Conservation (phyloP, 2,797 vertebrate genomes). For the Hapalemur alaotrensis region DNA sequence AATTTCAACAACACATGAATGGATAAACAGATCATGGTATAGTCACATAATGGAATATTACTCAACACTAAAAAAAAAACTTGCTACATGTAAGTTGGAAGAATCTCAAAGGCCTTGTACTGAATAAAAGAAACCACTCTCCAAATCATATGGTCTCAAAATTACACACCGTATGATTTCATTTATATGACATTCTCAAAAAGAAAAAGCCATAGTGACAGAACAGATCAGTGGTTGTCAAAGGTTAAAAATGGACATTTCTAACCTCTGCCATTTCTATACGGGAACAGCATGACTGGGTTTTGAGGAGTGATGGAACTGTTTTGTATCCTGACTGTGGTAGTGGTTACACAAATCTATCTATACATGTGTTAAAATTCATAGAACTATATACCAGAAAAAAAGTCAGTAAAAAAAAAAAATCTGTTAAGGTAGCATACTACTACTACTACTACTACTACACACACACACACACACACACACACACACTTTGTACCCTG, state of each 20-base stretch:
- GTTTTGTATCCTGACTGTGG: not conserved
- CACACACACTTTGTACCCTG: too few species aligned
- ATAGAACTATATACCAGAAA: not conserved
- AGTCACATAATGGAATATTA: not conserved
- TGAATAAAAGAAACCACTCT: not conserved
- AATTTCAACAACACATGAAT: slow-evolving; percentile 6
- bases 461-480: too few species aligned
- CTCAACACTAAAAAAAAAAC: not conserved
- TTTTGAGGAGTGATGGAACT: not conserved
- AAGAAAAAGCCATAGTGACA: not conserved
- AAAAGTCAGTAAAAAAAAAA: not conserved
- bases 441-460: too few species aligned
- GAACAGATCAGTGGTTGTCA: not conserved
- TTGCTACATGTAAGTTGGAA: not conserved
- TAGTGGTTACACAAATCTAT: not conserved
- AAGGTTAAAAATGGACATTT: not conserved
- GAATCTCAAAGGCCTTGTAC: not conserved
- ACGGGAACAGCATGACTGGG: not conserved
- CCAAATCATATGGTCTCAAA: not conserved
- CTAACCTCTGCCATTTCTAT: not conserved
- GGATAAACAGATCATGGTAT: not conserved
- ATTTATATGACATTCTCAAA: not conserved
- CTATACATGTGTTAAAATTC: not conserved
- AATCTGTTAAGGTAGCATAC: not conserved
- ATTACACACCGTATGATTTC: not conserved